Conservation (phyloP, 2,888 invertebrate genomes). For the Hydropsyche betteni region DNA sequence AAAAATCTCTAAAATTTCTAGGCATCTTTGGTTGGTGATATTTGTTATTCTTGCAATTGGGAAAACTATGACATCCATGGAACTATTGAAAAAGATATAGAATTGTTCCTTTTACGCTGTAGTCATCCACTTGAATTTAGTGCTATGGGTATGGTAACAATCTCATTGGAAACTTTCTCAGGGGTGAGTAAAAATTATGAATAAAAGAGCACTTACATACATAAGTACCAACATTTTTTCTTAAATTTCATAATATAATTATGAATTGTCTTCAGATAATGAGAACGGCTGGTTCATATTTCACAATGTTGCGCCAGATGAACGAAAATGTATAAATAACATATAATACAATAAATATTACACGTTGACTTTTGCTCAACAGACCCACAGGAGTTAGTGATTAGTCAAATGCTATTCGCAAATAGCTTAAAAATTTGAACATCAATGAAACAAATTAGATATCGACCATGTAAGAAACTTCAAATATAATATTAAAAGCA, state of each 20-base stretch:
- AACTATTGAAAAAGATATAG: conserved; percentile 35
- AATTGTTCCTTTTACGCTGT: conserved; percentile 35
- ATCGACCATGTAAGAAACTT: too few relatives aligned
- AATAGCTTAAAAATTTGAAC: too few relatives aligned
- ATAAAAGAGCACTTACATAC: background rate
- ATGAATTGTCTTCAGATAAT: conserved; percentile 33
- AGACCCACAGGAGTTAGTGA: too few relatives aligned
- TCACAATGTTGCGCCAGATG: conserved; percentile 39
- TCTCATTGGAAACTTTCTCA: conserved; percentile 40
- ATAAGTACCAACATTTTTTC: too few relatives aligned
- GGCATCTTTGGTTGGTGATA: conserved; percentile 24
- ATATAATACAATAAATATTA: background rate
- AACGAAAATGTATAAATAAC: conserved; percentile 10
- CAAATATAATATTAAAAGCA: too few relatives aligned
- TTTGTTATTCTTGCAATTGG: conserved; percentile 43
- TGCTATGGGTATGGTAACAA: conserved; percentile 29
- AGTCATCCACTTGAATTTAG: conserved; percentile 26
- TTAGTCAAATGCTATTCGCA: too few relatives aligned
- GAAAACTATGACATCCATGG: conserved; percentile 16
- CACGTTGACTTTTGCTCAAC: too few relatives aligned
- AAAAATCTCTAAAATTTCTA: background rate
- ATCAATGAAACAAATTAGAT: too few relatives aligned
- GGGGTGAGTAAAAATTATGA: conserved; percentile 30
- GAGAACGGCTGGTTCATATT: conserved; percentile 40
- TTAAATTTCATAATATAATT: too few relatives aligned